Percentiles rank a stretch among this genome's conserved stretches.
phyloP scores from a whole-genome alignment of 1,140 invertebrate species.

The Ostrea denselamellosa region DNA sequence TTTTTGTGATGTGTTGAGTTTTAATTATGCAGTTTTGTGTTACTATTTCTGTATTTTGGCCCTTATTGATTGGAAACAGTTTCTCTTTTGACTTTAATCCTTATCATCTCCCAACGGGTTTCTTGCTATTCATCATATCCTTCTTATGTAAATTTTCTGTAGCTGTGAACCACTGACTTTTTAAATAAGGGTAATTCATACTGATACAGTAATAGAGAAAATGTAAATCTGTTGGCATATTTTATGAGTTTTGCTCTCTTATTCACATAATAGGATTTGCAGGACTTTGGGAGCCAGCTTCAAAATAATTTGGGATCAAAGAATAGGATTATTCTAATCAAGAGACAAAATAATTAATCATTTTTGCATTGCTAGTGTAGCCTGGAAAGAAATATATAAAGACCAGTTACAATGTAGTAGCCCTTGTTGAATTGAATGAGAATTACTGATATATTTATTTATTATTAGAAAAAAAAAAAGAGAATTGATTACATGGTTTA shows the following conservation, averaged over 20 bases:
- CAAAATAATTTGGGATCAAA: neutral
- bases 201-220: neutral
- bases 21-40: neutral
- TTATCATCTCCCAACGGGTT: neutral
- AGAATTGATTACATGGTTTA: too few relatives aligned
- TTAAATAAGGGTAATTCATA: neutral
- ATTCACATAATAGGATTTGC: slow-evolving; percentile 10
- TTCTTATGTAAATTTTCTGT: slow-evolving; percentile 8
- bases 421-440: too few relatives aligned
- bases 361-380: neutral
- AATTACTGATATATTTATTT: too few relatives aligned
- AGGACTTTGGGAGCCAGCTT: neutral
- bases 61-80: slow-evolving; percentile 20
- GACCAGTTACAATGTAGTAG: too few relatives aligned
- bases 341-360: neutral
- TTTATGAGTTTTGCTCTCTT: neutral
- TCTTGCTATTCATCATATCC: neutral
- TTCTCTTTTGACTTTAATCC: neutral
- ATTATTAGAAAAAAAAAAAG: too few relatives aligned
- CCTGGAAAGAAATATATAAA: too few relatives aligned
- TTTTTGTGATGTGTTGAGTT: neutral
- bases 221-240: neutral
- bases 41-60: neutral
- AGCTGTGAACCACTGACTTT: neutral
- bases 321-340: neutral